Evolutionary conservation across 2,797 vertebrate species (phyloP).

Genomic region (Anguilla obscura): DNA sequence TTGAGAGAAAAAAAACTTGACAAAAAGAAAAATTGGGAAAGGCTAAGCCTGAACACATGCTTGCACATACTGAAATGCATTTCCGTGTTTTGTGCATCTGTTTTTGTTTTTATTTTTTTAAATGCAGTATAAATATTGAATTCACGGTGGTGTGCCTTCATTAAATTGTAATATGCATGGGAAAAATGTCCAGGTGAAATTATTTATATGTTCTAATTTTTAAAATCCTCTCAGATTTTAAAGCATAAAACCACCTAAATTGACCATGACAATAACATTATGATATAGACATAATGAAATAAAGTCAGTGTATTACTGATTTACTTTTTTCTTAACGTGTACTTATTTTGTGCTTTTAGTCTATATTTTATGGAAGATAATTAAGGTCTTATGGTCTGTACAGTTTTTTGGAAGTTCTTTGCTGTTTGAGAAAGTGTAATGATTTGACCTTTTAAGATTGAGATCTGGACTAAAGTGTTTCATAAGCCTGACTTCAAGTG

Average conservation of each 20-base stretch:
- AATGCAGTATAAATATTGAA: too few species aligned
- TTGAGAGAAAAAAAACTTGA: too few species aligned
- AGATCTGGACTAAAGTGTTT: conserved; percentile 61
- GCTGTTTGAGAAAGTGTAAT: conserved; percentile 65
- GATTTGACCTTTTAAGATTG: conserved; percentile 69
- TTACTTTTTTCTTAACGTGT: conserved; percentile 65
- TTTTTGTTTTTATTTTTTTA: too few species aligned
- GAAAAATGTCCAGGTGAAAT: neutral
- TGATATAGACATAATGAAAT: conserved; percentile 64
- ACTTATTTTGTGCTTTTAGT: conserved; percentile 69
- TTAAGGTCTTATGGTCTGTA: conserved; percentile 54
- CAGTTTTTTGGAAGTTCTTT: conserved; percentile 57
- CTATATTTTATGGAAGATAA: conserved; percentile 69
- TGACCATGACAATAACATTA: conserved; percentile 61
- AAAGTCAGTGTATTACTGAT: conserved; percentile 54
- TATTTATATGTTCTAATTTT: too few species aligned
- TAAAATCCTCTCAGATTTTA: neutral
- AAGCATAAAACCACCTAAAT: conserved; percentile 22
- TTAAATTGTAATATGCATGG: neutral
- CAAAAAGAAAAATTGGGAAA: too few species aligned
- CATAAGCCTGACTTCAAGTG: conserved; percentile 64
- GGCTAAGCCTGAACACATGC: too few species aligned
- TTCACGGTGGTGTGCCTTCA: too few species aligned
- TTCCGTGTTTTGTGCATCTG: too few species aligned
- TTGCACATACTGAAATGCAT: too few species aligned